Evolutionary conservation across 2,797 vertebrate genomes (phyloP).

Genomic region (Sebastolobus alascanus): DNA sequence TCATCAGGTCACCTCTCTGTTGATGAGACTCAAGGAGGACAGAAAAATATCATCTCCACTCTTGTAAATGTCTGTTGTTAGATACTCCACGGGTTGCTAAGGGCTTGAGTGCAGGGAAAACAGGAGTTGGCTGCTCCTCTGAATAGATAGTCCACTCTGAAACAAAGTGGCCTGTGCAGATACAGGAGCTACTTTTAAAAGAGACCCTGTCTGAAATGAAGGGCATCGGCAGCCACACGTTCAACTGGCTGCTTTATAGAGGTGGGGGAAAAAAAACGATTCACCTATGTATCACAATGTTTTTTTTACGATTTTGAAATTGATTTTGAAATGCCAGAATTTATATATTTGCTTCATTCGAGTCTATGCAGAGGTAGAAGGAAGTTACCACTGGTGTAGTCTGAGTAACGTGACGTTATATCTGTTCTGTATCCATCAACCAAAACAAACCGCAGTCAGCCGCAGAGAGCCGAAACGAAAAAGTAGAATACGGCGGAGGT

Average conservation of each 20-base stretch:
- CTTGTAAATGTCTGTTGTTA: conserved; percentile 77
- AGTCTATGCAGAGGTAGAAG: too few relatives aligned
- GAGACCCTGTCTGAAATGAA: conserved; percentile 62
- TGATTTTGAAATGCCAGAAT: too few relatives aligned
- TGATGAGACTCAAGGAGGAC: conserved; percentile 77
- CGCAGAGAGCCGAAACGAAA: too few relatives aligned
- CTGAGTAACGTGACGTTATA: too few relatives aligned
- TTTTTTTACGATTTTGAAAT: too few relatives aligned
- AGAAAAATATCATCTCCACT: conserved; percentile 76
- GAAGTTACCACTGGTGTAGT: too few relatives aligned
- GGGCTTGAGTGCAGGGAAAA: conserved; percentile 74
- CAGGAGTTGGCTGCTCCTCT: conserved; percentile 58
- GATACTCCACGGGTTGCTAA: conserved; percentile 78
- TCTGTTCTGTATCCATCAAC: too few relatives aligned
- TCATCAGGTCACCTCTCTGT: conserved; percentile 74
- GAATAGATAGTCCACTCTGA: conserved; percentile 73
- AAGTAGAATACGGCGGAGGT: too few relatives aligned
- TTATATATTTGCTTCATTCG: too few relatives aligned
- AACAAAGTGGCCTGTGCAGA: conserved; percentile 67
- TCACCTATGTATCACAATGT: too few relatives aligned
- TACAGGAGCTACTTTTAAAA: conserved; percentile 54
- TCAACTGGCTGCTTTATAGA: conserved; percentile 27
- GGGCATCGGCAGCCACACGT: conserved; percentile 33
- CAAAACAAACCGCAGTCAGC: too few relatives aligned
- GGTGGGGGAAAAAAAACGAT: too few relatives aligned